These are phyloP conservation scores for Chironomus tepperi DNA, from an alignment of 1,140 invertebrate genomes.

Conservation along the genomic window DNA sequence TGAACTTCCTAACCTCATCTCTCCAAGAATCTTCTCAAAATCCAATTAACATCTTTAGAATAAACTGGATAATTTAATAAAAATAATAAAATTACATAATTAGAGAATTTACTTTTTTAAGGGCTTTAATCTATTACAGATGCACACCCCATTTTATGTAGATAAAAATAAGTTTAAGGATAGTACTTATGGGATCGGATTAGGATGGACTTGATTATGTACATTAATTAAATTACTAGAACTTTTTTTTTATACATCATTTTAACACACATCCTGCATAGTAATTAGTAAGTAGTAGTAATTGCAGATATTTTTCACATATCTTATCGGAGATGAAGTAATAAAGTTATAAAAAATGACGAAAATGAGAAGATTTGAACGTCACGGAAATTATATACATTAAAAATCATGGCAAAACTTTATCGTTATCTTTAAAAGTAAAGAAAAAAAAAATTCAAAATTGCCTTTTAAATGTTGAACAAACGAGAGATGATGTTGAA, in stretches of 20 bases:
- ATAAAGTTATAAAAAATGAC: neutral
- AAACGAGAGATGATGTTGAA: neutral
- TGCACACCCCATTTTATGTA: too few species aligned
- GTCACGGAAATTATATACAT: conserved; percentile 7
- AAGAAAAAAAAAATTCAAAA: neutral
- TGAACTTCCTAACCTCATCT: too few species aligned
- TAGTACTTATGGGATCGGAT: neutral
- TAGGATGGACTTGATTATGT: neutral
- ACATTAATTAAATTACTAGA: neutral
- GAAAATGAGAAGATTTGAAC: neutral
- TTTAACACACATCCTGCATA: neutral
- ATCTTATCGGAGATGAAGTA: neutral
- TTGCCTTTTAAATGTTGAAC: conserved; percentile 2
- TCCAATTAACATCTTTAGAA: too few species aligned
- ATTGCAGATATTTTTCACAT: neutral
- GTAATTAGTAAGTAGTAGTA: neutral
- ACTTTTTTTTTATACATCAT: neutral
- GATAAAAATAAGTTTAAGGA: neutral
- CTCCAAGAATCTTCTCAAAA: too few species aligned
- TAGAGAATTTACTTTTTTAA: too few species aligned
- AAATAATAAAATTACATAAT: too few species aligned
- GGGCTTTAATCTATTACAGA: too few species aligned
- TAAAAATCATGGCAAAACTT: conserved; percentile 21
- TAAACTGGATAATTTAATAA: too few species aligned
- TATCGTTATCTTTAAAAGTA: neutral